phyloP scores from a whole-genome alignment of 2,888 invertebrate species.

The Drosophila prolongata region DNA sequence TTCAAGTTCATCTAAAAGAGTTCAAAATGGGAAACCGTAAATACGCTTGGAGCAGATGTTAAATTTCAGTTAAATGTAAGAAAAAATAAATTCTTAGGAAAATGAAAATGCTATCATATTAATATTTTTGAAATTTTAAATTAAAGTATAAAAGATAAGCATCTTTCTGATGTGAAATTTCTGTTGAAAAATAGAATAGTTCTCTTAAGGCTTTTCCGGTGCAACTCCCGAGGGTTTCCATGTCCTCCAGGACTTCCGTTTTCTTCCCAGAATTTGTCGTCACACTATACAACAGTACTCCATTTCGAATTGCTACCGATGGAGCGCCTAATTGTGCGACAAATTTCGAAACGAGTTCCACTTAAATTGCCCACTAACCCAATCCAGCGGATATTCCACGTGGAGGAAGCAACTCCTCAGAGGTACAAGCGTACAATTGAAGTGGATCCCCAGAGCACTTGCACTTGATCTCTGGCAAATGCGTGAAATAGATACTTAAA shows the following conservation, averaged over 20 bases:
- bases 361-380: slow-evolving; percentile 23
- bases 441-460: slow-evolving; percentile 63
- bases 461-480: slow-evolving; percentile 65
- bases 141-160: neutral
- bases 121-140: neutral
- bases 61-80: too few relatives aligned
- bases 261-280: slow-evolving; percentile 21
- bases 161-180: neutral
- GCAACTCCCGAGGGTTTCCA: slow-evolving; percentile 3
- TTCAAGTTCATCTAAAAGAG: neutral
- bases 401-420: slow-evolving; percentile 4
- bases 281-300: neutral
- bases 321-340: slow-evolving; percentile 44
- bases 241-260: slow-evolving; percentile 22
- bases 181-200: neutral
- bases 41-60: too few relatives aligned
- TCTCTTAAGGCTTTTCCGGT: slow-evolving; percentile 6
- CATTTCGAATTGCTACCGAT: slow-evolving; percentile 31
- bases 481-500: slow-evolving; percentile 76
- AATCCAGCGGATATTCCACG: slow-evolving; percentile 45
- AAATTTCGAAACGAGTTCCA: slow-evolving; percentile 44
- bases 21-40: too few relatives aligned
- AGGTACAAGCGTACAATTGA: slow-evolving; percentile 33
- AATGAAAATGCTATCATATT: too few relatives aligned
- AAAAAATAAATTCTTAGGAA: too few relatives aligned